Conservation (phyloP, 1,140 invertebrate species). For the Cydia strobilella region DNA sequence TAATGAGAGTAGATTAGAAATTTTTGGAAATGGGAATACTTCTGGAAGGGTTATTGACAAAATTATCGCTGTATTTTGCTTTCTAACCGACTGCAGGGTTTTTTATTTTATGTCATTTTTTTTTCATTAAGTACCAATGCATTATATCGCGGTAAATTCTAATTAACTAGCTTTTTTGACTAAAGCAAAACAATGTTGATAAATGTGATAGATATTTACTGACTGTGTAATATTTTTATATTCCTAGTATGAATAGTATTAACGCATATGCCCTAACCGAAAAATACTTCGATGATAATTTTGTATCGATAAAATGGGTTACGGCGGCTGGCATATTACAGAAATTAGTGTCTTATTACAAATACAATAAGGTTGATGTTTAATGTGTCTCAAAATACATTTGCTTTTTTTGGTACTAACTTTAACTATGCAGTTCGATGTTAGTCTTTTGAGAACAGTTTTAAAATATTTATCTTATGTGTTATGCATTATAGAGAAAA, state of each 20-base stretch:
- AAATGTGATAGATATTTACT: background rate
- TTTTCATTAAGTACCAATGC: no score
- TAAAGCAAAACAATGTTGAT: no score
- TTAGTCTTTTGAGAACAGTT: background rate
- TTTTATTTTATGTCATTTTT: no score
- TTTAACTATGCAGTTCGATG: background rate
- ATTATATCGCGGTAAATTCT: no score
- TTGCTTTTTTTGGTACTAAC: background rate
- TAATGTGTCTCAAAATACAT: slow-evolving; percentile 10
- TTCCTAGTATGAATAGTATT: slow-evolving; percentile 8
- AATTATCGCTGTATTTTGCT: no score
- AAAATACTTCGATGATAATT: slow-evolving; percentile 7
- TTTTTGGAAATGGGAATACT: no score
- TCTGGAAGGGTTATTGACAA: no score
- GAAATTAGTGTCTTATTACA: slow-evolving; percentile 28
- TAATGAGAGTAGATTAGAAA: no score
- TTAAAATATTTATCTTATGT: background rate
- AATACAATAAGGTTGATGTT: slow-evolving; percentile 22
- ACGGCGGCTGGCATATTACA: slow-evolving; percentile 14
- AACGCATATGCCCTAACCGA: slow-evolving; percentile 19
- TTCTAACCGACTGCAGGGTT: no score
- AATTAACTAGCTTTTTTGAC: no score
- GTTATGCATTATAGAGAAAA: background rate
- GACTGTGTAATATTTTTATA: slow-evolving; percentile 13
- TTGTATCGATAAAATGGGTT: slow-evolving; percentile 4